Percentiles rank a stretch among this genome's conserved stretches.
phyloP scores from a whole-genome alignment of 2,888 invertebrate species.

The Clepsis dumicolana region DNA sequence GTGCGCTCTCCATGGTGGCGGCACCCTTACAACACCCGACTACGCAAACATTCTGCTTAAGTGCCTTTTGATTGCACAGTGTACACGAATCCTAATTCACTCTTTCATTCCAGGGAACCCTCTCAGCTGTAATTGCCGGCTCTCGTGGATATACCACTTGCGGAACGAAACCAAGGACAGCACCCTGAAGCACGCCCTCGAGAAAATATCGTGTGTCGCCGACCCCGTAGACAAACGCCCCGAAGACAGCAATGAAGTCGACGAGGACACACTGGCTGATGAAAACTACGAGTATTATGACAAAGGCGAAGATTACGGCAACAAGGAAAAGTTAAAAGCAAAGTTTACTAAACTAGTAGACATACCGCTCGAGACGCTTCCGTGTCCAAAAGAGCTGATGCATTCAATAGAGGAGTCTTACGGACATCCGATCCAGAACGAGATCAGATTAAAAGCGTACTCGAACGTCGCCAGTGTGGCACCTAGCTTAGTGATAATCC shows the following conservation, averaged over 20 bases:
- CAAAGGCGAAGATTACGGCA: constrained; percentile 70
- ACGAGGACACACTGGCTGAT: constrained; percentile 65
- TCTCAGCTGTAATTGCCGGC: constrained; percentile 93
- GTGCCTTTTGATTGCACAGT: constrained; percentile 37
- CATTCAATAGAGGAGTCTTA: constrained; percentile 77
- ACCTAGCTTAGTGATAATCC: constrained; percentile 60
- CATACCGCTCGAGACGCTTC: constrained; percentile 74
- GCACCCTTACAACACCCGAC: constrained; percentile 7
- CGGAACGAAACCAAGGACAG: constrained; percentile 91
- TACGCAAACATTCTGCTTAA: constrained; percentile 34
- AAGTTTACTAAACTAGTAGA: constrained; percentile 74
- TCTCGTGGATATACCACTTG: constrained; percentile 92
- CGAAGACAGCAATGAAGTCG: constrained; percentile 62
- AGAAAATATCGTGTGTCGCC: constrained; percentile 90
- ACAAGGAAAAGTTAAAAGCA: constrained; percentile 60
- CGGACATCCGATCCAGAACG: constrained; percentile 80
- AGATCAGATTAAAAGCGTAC: constrained; percentile 78
- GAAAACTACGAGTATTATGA: constrained; percentile 79
- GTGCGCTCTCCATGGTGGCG: constrained; percentile 10
- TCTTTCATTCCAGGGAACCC: constrained; percentile 89
- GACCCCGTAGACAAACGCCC: constrained; percentile 73
- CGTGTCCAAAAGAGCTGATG: constrained; percentile 80
- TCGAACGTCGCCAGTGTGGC: constrained; percentile 63
- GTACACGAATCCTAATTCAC: constrained; percentile 35
- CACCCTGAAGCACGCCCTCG: constrained; percentile 88